Conservation (phyloP, 2,888 invertebrate genomes). For the Eupithecia pulchellata region DNA sequence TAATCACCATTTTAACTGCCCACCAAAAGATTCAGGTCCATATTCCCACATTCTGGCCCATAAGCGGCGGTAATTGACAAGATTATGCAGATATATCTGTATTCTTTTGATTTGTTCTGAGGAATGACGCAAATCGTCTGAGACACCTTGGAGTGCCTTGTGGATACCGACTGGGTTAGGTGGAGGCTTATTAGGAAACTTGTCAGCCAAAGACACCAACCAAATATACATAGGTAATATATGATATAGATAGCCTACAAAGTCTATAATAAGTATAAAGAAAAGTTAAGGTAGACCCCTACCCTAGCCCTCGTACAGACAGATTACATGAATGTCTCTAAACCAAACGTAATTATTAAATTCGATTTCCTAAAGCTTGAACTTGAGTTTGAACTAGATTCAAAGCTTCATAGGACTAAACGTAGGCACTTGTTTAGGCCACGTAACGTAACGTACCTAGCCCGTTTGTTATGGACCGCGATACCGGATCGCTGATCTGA, state of each 20-base stretch:
- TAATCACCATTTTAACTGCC: slow-evolving; percentile 37
- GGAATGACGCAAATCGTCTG: slow-evolving; percentile 13
- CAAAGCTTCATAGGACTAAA: not conserved
- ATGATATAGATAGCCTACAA: not conserved
- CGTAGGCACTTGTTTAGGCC: not conserved
- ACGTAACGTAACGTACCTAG: not conserved
- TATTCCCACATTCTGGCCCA: slow-evolving; percentile 29
- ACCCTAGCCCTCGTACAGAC: not conserved
- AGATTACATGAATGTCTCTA: not conserved
- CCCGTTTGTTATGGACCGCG: not conserved
- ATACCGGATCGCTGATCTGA: not conserved
- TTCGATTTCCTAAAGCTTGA: not conserved
- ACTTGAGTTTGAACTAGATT: not conserved
- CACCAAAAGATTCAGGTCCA: slow-evolving; percentile 34
- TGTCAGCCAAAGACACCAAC: slow-evolving; percentile 6
- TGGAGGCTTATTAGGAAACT: slow-evolving; percentile 13
- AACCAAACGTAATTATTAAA: not conserved
- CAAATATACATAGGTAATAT: no score
- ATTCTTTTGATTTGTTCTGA: slow-evolving; percentile 19
- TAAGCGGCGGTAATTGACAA: slow-evolving; percentile 29
- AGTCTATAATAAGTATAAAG: not conserved
- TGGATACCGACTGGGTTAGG: slow-evolving; percentile 9
- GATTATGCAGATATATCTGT: slow-evolving; percentile 16
- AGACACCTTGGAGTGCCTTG: not conserved
- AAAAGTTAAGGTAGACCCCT: not conserved